Conservation (phyloP, 2,888 invertebrate genomes). For the Phyto melanocephala region DNA sequence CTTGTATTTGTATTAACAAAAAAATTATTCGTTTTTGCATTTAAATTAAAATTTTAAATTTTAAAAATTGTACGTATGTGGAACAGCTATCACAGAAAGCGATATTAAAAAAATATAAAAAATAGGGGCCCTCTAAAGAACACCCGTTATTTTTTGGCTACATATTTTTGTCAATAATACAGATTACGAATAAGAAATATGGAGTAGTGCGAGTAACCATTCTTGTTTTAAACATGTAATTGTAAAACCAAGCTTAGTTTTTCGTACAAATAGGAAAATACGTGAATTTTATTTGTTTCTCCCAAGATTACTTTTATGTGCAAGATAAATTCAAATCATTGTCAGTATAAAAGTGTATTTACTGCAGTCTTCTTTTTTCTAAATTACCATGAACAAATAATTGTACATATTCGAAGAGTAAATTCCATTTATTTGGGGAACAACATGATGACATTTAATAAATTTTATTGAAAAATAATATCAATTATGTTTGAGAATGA, state of each 20-base stretch:
- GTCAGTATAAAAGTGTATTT: background rate
- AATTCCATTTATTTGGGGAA: background rate
- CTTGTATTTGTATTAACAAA: no score
- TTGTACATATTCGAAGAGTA: background rate
- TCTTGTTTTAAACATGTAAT: background rate
- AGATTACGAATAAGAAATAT: background rate
- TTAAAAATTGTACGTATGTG: no score
- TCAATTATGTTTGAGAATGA: no score
- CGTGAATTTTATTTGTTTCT: background rate
- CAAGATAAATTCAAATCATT: background rate
- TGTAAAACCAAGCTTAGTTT: background rate
- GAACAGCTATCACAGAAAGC: no score
- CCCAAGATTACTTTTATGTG: background rate
- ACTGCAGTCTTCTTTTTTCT: background rate
- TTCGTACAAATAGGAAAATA: background rate
- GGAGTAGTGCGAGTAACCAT: background rate
- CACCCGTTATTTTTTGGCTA: no score
- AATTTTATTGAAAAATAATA: no score
- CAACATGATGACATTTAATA: no score
- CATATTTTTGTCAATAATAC: background rate
- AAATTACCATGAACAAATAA: background rate
- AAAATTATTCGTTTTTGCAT: no score
- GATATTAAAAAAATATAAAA: no score
- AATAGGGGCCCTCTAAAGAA: no score
- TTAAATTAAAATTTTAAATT: no score